Conservation (phyloP, 2,888 invertebrate genomes). For the Dascillus cervinus region DNA sequence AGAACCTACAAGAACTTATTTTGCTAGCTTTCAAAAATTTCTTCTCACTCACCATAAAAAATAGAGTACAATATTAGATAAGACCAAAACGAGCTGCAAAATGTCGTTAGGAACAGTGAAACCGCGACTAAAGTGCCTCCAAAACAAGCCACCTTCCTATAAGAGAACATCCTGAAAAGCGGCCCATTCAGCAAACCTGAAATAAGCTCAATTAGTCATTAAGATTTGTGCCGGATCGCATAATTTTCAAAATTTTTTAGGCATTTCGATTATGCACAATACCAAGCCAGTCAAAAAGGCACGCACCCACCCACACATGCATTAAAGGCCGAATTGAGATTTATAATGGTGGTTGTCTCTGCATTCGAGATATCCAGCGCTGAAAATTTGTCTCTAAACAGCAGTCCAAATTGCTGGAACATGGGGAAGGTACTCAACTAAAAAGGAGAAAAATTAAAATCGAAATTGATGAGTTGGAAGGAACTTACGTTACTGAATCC, state of each 20-base stretch:
- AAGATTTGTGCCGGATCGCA: background rate
- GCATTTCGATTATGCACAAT: background rate
- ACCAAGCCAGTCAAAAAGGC: background rate
- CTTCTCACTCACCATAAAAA: slow-evolving; percentile 53
- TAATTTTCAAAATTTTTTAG: background rate
- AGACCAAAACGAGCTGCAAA: slow-evolving; percentile 54
- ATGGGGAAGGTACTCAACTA: slow-evolving; percentile 61
- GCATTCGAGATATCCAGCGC: slow-evolving; percentile 55
- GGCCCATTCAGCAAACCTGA: slow-evolving; percentile 64
- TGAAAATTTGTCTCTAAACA: slow-evolving; percentile 58
- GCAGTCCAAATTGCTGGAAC: slow-evolving; percentile 64
- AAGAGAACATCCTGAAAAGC: slow-evolving; percentile 58
- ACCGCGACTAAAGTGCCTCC: slow-evolving; percentile 54
- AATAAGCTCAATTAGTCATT: too few species aligned
- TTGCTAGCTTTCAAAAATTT: background rate
- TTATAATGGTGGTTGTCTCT: slow-evolving; percentile 63
- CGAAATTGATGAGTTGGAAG: slow-evolving; percentile 1
- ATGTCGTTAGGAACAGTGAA: slow-evolving; percentile 53
- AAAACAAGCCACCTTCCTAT: slow-evolving; percentile 57
- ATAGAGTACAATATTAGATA: slow-evolving; percentile 59
- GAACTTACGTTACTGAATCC: slow-evolving; percentile 64
- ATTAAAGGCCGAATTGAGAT: slow-evolving; percentile 62
- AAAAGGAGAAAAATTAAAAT: slow-evolving; percentile 24
- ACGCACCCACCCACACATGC: slow-evolving; percentile 56
- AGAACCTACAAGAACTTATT: slow-evolving; percentile 42